A percentile compares a stretch with the other conserved stretches of the same genome.
These are phyloP conservation scores for Taphrorychus bicolor DNA, from an alignment of 2,888 invertebrate species.

Conservation along the genomic window DNA sequence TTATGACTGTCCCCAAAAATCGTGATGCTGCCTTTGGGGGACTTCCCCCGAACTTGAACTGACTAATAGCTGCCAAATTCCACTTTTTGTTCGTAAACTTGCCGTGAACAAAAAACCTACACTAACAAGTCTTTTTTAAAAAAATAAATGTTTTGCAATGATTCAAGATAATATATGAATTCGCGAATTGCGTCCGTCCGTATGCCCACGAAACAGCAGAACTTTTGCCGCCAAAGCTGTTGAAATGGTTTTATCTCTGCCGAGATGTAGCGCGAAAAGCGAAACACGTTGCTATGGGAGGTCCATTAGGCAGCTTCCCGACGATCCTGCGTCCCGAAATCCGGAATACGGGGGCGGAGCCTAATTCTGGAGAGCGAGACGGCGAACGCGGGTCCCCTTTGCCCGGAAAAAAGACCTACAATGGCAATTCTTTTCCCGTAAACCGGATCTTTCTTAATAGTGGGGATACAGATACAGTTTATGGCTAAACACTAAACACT, in stretches of 20 bases:
- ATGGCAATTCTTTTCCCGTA: conserved; percentile 47
- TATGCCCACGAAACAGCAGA: conserved; percentile 13
- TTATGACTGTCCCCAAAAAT: conserved; percentile 61
- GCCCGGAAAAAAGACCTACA: conserved; percentile 35
- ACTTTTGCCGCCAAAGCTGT: conserved; percentile 37
- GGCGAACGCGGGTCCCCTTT: conserved; percentile 21
- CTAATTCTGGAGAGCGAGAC: conserved; percentile 24
- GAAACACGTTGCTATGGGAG: conserved; percentile 57
- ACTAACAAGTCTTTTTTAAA: not conserved
- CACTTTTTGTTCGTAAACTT: not conserved
- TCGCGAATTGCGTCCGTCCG: conserved; percentile 14
- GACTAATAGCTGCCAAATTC: not conserved
- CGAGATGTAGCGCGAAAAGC: conserved; percentile 33
- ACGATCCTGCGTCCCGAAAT: conserved; percentile 35
- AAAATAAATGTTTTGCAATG: too few relatives aligned
- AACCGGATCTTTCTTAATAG: conserved; percentile 54
- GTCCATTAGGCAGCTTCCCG: conserved; percentile 44
- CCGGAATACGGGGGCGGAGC: conserved; percentile 28
- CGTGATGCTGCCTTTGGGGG: conserved; percentile 59
- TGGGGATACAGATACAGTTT: conserved; percentile 59
- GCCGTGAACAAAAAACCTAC: not conserved
- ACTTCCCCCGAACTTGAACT: conserved; percentile 32
- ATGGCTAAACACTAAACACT: conserved; percentile 60
- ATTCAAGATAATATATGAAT: not conserved
- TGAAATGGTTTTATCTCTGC: conserved; percentile 31